Evolutionary conservation across 2,888 invertebrate genomes (phyloP), one percentile per base, ranked within the genome.

Genomic region (Macrophya alboannulata): DNA sequence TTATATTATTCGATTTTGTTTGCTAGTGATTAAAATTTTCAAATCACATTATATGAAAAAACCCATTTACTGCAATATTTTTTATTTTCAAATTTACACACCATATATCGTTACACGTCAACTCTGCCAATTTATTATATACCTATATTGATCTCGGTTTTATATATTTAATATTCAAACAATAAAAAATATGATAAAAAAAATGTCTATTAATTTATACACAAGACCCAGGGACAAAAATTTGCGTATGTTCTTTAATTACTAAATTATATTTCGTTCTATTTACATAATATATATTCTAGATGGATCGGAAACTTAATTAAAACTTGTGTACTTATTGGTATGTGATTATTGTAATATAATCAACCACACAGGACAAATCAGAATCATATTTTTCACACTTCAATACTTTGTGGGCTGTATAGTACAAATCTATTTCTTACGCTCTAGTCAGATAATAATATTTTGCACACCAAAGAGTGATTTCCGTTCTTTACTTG

Each of bases 261-360:
- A 85, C 86, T 89, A 88, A 85, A 88, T 86, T 88, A 87, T 90
- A 90, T 85, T 89, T 87, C 88, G 87, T 88, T 88, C 88, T 91
- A 90, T 90, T 88, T 91, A 91, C 90, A 90, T 86, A 89, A 86
- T 86, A 87, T 88, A 86, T 88, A 88, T 85, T 86, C 87, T 87
- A 88, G 88, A 86, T 88, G 88, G 87, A 88, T 88, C 88, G 86
- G 85, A 88, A 88, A 87, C 40, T 87, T 87, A 89, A 86, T 85
- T 89, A 86, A 86, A 89, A 87, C 45, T 71, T 71, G n/a, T 68
- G 31, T 71, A 37, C 48, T 65, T 45, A 68, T 83, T 37, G 40
- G 68, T 48, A 68, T 48, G 17, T 37, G 10, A 48, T 83, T 12
- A 68, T 68, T 48, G 45, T 15, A 48, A 68, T 48, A 83, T 68